Percentiles rank a stretch among this genome's conserved stretches.
These are phyloP conservation scores for Penaeus japonicus DNA, from an alignment of 1,140 invertebrate species.

Conservation along the genomic window DNA sequence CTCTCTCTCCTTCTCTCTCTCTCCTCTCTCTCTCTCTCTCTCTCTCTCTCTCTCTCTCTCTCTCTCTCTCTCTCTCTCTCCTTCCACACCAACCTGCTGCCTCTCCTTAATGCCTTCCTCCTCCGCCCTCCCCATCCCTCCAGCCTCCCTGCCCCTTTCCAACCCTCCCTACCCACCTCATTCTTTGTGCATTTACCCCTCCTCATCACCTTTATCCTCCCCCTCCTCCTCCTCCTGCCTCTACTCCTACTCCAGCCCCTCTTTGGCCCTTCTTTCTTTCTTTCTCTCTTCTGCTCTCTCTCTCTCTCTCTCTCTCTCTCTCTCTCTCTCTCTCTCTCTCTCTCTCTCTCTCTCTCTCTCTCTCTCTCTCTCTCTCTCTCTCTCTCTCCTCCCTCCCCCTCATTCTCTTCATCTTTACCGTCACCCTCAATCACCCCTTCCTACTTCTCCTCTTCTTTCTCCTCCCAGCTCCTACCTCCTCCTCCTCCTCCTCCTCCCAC, in stretches of 20 bases:
- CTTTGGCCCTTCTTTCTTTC: background rate
- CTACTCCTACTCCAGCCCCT: background rate
- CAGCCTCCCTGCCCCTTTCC: background rate
- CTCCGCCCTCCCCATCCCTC: background rate
- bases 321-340: background rate
- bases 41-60: background rate
- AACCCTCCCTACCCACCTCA: background rate
- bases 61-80: background rate
- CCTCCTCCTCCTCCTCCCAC: background rate
- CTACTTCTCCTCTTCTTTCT: background rate
- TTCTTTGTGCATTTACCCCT: background rate
- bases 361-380: background rate
- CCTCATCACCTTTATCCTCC: background rate
- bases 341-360: constrained; percentile 18
- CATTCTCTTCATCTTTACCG: background rate
- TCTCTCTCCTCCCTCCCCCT: background rate
- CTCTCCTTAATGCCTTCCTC: background rate
- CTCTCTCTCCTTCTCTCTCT: background rate
- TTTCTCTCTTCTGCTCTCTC: background rate
- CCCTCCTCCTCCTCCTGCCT: background rate
- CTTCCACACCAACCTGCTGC: background rate
- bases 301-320: background rate
- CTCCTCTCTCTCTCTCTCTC: background rate
- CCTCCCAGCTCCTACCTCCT: background rate
- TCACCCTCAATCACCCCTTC: background rate